Percentiles rank a stretch among this genome's conserved stretches.
Conservation (phyloP, 2,797 vertebrate species). For the Manis javanica region DNA sequence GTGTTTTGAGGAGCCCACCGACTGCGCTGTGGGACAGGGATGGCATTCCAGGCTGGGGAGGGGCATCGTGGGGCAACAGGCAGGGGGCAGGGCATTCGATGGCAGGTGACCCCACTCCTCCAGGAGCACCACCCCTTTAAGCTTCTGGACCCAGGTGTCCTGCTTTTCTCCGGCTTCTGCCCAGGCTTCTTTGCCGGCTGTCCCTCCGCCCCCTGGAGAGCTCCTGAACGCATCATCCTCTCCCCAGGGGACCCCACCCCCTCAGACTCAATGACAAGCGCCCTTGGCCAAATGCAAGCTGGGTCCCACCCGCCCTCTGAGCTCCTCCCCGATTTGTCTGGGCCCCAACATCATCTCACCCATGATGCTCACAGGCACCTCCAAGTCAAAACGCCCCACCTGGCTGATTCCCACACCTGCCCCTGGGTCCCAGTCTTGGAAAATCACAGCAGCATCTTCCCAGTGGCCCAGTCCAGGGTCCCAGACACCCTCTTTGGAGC, state of each 20-base stretch:
- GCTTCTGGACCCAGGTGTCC: neutral
- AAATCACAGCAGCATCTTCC: neutral
- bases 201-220: neutral
- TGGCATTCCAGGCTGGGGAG: neutral
- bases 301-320: neutral
- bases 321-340: neutral
- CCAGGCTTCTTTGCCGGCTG: neutral
- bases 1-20: neutral
- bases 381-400: accelerated
- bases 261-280: neutral
- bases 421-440: neutral
- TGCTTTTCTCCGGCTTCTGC: neutral
- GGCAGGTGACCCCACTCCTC: neutral
- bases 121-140: neutral
- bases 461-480: neutral
- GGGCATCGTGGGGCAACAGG: neutral
- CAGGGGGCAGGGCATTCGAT: neutral
- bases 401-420: accelerated
- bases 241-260: neutral
- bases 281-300: neutral
- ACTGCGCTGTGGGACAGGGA: neutral
- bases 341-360: neutral
- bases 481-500: neutral
- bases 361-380: neutral
- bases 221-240: neutral